These are phyloP conservation scores for Heliconius hortense DNA, from an alignment of 2,888 invertebrate genomes.

Conservation along the genomic window DNA sequence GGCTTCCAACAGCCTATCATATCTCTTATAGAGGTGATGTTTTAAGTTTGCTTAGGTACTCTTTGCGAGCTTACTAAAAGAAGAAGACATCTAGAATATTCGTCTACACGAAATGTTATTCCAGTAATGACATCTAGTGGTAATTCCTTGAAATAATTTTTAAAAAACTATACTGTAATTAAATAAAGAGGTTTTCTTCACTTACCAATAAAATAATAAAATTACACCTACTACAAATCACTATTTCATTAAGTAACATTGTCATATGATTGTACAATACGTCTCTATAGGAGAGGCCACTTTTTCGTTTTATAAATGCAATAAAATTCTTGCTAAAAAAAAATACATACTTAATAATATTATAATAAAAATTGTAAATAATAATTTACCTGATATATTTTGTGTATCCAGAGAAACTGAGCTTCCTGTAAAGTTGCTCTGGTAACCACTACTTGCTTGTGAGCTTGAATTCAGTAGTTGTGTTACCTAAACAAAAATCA, in stretches of 20 bases:
- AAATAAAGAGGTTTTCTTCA: background rate
- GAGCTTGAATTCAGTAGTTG: conserved; percentile 70
- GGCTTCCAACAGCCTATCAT: too few relatives aligned
- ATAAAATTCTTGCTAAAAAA: background rate
- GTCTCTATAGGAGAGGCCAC: too few relatives aligned
- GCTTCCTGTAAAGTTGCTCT: conserved; percentile 81
- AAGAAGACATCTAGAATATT: too few relatives aligned
- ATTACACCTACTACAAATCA: too few relatives aligned
- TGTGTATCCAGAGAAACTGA: conserved; percentile 76
- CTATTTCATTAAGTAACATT: too few relatives aligned
- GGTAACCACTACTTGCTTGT: conserved; percentile 76
- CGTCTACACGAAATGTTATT: too few relatives aligned
- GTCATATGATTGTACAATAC: too few relatives aligned
- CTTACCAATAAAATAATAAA: too few relatives aligned
- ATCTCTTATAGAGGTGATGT: too few relatives aligned
- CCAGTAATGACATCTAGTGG: background rate
- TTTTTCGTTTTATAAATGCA: too few relatives aligned
- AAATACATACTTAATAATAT: background rate
- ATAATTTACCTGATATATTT: conserved; percentile 69
- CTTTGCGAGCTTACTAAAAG: background rate
- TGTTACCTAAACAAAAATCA: conserved; percentile 57
- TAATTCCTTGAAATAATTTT: background rate
- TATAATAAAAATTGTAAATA: background rate
- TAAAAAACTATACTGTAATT: background rate
- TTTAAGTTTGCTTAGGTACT: too few relatives aligned